These are phyloP conservation scores for Pipra filicauda DNA, from an alignment of 2,113 vertebrate genomes.

Conservation along the genomic window DNA sequence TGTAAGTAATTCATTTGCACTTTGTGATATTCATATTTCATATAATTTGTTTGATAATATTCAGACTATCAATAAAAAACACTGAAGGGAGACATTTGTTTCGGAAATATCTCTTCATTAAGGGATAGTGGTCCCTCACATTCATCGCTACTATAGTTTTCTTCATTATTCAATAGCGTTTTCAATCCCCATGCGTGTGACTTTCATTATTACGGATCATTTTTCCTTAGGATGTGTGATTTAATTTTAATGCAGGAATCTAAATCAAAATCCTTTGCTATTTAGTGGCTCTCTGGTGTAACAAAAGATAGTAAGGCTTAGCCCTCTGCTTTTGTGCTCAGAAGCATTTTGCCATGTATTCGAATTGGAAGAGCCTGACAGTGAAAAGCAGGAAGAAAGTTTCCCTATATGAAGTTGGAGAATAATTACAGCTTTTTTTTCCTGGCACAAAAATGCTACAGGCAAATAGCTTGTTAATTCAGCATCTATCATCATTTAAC, in stretches of 20 bases:
- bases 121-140: constrained; percentile 18
- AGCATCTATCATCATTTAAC: neutral
- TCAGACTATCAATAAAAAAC: constrained; percentile 38
- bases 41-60: constrained; percentile 61
- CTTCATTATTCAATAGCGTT: constrained; percentile 69
- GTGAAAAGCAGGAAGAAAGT: constrained; percentile 9
- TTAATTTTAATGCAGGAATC: constrained; percentile 76
- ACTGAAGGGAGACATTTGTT: constrained; percentile 60
- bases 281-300: constrained; percentile 70
- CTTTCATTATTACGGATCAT: constrained; percentile 74
- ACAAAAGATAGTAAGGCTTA: constrained; percentile 58
- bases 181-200: constrained; percentile 59
- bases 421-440: neutral
- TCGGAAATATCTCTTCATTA: constrained; percentile 63
- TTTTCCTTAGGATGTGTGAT: constrained; percentile 76
- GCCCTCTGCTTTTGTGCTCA: constrained; percentile 52
- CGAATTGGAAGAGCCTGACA: constrained; percentile 46
- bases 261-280: constrained; percentile 74
- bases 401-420: neutral
- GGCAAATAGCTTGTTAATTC: constrained; percentile 22
- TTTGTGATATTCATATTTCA: constrained; percentile 46
- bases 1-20: constrained; percentile 9
- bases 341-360: constrained; percentile 52
- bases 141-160: constrained; percentile 43
- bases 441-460: neutral